Evolutionary conservation across 1,140 invertebrate genomes (phyloP).

Genomic region (Nebria ingens): DNA sequence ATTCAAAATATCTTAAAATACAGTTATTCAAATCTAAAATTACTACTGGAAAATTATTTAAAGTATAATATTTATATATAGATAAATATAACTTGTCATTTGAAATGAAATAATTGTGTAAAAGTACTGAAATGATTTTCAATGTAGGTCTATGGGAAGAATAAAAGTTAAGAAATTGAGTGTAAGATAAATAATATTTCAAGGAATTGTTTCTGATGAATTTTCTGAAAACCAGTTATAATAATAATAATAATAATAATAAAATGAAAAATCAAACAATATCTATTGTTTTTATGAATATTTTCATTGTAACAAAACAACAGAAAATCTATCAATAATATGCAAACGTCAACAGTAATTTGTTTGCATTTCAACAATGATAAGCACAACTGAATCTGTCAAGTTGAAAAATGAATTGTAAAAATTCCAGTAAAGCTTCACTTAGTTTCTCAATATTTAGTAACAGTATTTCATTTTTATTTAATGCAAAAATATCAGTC

Average conservation of each 20-base stretch:
- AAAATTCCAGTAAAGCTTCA: background rate
- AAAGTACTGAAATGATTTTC: no score
- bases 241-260: background rate
- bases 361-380: background rate
- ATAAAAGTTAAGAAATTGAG: no score
- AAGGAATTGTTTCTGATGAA: background rate
- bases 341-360: slow-evolving; percentile 4
- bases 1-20: no score
- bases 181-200: background rate
- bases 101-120: no score
- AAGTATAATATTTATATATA: no score
- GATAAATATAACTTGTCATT: no score
- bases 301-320: slow-evolving; percentile 1
- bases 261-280: background rate
- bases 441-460: slow-evolving; percentile 4
- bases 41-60: no score
- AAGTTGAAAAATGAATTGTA: background rate
- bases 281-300: background rate
- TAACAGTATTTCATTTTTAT: slow-evolving; percentile 8
- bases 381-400: background rate
- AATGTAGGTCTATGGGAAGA: no score
- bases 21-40: no score
- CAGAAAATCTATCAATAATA: background rate
- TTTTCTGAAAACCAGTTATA: background rate
- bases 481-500: slow-evolving; percentile 5